Conservation (phyloP, 92 coral and sea anemone genomes). For the Bergia puertoricense region DNA sequence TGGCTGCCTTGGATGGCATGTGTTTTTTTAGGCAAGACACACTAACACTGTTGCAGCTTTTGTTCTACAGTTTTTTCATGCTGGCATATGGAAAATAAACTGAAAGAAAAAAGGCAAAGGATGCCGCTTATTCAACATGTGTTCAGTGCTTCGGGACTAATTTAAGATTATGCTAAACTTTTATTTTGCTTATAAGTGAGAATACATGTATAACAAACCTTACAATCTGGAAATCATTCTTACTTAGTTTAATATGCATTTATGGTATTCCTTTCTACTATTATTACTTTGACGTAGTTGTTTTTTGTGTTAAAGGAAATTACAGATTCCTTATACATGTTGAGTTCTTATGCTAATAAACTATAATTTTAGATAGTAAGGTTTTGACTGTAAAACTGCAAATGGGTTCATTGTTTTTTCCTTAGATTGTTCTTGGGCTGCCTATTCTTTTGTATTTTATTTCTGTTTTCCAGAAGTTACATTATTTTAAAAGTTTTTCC, state of each 20-base stretch:
- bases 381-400: background rate
- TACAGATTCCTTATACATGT: too few relatives aligned
- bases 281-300: background rate
- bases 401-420: too few relatives aligned
- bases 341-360: too few relatives aligned
- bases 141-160: background rate
- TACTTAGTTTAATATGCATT: background rate
- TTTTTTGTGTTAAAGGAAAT: background rate
- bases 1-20: background rate
- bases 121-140: background rate
- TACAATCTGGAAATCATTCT: background rate
- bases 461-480: too few relatives aligned
- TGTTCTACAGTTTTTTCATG: background rate
- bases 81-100: background rate
- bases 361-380: background rate
- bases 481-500: background rate
- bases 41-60: background rate
- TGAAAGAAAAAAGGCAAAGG: background rate
- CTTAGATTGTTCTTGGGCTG: background rate
- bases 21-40: background rate
- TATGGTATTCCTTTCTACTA: background rate
- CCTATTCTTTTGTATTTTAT: constrained; percentile 1
- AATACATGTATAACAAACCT: background rate
- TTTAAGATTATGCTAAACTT: background rate
- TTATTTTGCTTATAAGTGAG: too few relatives aligned